Base-by-base conservation (phyloP, 2,113 vertebrate genomes). In the Numenius arquata region DNA sequence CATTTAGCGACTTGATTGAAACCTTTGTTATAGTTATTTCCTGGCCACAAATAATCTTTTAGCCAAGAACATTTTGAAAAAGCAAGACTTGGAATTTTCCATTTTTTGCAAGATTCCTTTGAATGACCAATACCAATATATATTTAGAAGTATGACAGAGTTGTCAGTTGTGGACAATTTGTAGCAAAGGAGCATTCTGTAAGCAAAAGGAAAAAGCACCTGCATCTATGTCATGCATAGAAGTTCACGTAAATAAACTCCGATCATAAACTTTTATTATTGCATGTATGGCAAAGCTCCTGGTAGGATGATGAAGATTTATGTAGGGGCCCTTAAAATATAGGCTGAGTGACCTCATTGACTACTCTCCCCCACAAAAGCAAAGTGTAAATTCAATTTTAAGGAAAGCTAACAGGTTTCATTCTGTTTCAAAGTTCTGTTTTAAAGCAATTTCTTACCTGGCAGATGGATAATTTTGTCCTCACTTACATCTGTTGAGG, bases 381-480 rank as follows among this genome's bases (percentile, higher is more conserved):
- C 67, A 93, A 97, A 83, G 96, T 96, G 95, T 84, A 98, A 97
- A 97, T 97, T 96, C 82, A 92, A 45, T 97, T 98, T 97, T 97
- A 97, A 95, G 78, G 63, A 93, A 94, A 96, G 82, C 52, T 97
- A 97, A 94, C 95, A 84, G 61, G 91, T 98, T 97, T 95, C 78
- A 67, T 96, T 96, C 6, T 56, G 53, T 96, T 97, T 97, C 97
- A 95, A 97, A 97, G 74, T 94, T 96, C 52, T 93, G 27, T 97
- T 98, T 98, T 97, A 96, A 96, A 98, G 89, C 82, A 85, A 94
- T 97, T 98, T 97, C 88, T 97, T 98, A 97, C 95, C 93, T 98
- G 90, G 89, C 89, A 98, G 95, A 97, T 96, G 88, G 93, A 50
- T 94, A 95, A 93, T 91, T 98, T 89, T 95, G 63, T 96, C 80